These are phyloP conservation scores for Mesorhabditis spiculigera DNA, from an alignment of 2,888 invertebrate species.

Conservation along the genomic window DNA sequence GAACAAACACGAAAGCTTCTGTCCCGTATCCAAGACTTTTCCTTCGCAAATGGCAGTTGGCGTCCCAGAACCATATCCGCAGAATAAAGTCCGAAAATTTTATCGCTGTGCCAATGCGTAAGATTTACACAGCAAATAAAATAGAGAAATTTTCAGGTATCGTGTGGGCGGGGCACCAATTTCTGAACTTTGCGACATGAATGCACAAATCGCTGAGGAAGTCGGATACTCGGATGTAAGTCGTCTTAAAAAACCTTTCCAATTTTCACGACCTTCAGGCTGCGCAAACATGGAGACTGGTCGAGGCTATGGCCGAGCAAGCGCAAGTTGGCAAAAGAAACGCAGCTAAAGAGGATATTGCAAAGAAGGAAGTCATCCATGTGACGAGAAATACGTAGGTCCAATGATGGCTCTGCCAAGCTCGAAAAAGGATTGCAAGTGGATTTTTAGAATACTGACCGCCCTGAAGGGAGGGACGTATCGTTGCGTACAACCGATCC, in stretches of 20 bases:
- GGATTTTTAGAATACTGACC: neutral
- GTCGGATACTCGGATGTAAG: slow-evolving; percentile 10
- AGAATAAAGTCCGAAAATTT: slow-evolving; percentile 15
- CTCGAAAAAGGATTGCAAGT: no score
- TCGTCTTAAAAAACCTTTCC: no score
- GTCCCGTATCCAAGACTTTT: slow-evolving; percentile 22
- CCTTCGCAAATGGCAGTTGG: slow-evolving; percentile 21
- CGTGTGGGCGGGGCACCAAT: slow-evolving; percentile 17
- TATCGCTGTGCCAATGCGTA: slow-evolving; percentile 19
- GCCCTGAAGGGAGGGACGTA: neutral
- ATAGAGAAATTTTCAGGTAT: slow-evolving; percentile 17
- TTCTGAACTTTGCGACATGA: slow-evolving; percentile 13
- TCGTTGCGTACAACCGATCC: neutral
- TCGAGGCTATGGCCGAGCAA: slow-evolving; percentile 20
- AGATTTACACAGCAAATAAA: neutral
- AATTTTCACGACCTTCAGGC: slow-evolving; percentile 11
- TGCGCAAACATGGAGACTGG: slow-evolving; percentile 25
- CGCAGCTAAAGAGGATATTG: slow-evolving; percentile 15
- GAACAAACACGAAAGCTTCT: slow-evolving; percentile 11
- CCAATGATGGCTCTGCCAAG: no score
- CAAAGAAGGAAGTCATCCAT: neutral
- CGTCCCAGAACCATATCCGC: slow-evolving; percentile 16
- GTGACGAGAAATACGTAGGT: neutral
- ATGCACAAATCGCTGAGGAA: slow-evolving; percentile 23
- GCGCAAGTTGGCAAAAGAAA: slow-evolving; percentile 15